Percentiles rank a stretch among this genome's conserved stretches.
Evolutionary conservation across 2,797 vertebrate species (phyloP).

Genomic region (Propithecus deckenii): DNA sequence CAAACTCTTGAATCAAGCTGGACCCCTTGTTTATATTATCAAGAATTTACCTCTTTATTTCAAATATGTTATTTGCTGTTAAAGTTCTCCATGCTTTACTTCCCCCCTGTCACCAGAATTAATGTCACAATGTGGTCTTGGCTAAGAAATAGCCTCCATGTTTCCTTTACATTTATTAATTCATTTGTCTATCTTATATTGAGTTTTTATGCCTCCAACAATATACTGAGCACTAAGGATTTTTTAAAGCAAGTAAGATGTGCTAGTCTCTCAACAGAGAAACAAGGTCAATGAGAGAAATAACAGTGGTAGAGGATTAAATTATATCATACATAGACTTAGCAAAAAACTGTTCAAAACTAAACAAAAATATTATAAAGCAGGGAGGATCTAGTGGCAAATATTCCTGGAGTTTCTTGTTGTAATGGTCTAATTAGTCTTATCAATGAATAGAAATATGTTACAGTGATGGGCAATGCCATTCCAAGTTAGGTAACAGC

Average conservation of each 20-base stretch:
- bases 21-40: background rate
- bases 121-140: background rate
- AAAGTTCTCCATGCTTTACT: background rate
- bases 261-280: background rate
- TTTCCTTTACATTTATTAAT: background rate
- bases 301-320: background rate
- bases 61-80: background rate
- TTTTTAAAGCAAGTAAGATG: background rate
- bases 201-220: background rate
- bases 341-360: background rate
- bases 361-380: background rate
- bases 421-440: background rate
- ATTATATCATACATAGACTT: background rate
- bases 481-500: background rate
- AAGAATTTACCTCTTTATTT: background rate
- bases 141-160: background rate
- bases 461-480: fast-evolving
- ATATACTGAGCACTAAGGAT: background rate
- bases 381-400: background rate
- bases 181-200: background rate
- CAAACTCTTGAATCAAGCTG: background rate
- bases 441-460: background rate
- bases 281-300: background rate
- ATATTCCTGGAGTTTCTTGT: fast-evolving
- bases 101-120: background rate